Evolutionary conservation across 2,797 vertebrate species (phyloP), one percentile per base, ranked within the genome.

Genomic region (Melanogrammus aeglefinus): DNA sequence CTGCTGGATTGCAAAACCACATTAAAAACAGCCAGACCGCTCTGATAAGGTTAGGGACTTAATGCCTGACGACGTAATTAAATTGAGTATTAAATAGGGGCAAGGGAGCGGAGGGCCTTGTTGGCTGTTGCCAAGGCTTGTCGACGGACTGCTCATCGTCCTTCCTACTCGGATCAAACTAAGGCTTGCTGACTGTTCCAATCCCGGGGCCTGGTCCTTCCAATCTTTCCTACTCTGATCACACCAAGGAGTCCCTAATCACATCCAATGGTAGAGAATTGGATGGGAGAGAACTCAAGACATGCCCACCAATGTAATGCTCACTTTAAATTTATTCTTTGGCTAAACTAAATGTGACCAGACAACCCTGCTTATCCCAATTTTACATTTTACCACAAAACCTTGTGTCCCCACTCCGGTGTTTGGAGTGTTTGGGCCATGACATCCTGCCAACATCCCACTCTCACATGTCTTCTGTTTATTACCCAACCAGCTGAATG

Each of bases 21-120:
- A 87, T 86, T 84, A 87, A 85, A 85, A 86, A 86, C 85, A 84
- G 85, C 83, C 82, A 81, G 80, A 79, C 77, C 82, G 73, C 81
- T 87, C 81, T 81, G 86, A 89, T 88, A 76, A 87, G 82, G 85
- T 81, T 86, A 87, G 75, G 66, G 86, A 88, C 77, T 86, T 89
- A 90, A 90, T 91, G 85, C 88, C 77, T 39, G 81, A 73, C 78
- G 83, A 90, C 86, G 83, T 91, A 88, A 91, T 91, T 89, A 91
- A 90, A 89, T 86, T 82, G 84, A 86, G 83, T 88, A 86, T 85
- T 90, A 88, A 89, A 91, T 90, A 85, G 87, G 83, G 70, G 81
- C 75, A 83, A 76, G 66, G 72, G 73, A 86, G 76, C 69, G 57
- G 76, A 82, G 77, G 35, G 81, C 75, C 73, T 71, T n/a, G 57